These are phyloP conservation scores for Hirtodrosophila histrioides DNA, from an alignment of 2,888 invertebrate genomes.

Conservation along the genomic window DNA sequence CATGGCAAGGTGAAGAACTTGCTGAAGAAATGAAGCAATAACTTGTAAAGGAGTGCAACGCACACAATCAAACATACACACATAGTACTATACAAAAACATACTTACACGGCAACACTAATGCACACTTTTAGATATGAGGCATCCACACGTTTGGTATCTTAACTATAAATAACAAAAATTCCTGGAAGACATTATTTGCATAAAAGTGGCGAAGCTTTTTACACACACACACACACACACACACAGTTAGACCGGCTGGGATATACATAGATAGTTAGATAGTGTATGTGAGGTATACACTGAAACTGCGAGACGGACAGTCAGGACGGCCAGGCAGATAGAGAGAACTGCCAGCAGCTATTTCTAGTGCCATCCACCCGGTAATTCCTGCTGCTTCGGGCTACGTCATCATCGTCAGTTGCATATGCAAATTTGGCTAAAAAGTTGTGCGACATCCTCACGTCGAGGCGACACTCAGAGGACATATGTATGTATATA, in stretches of 20 bases:
- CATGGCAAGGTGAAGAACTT: conserved; percentile 40
- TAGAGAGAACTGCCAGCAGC: conserved; percentile 53
- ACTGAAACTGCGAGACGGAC: conserved; percentile 12
- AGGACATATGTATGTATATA: conserved; percentile 6
- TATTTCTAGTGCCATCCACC: conserved; percentile 54
- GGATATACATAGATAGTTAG: background rate
- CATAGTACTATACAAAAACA: conserved; percentile 10
- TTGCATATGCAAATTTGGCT: conserved; percentile 76
- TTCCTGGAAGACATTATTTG: conserved; percentile 80
- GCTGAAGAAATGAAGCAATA: conserved; percentile 76
- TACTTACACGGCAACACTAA: conserved; percentile 32
- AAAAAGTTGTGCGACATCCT: conserved; percentile 67
- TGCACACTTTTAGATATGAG: conserved; percentile 69
- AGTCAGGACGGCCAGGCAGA: conserved; percentile 24
- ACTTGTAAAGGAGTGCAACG: conserved; percentile 57
- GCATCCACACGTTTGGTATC: conserved; percentile 78
- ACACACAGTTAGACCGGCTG: conserved; percentile 1
- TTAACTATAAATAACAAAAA: conserved; percentile 80
- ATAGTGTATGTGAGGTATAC: conserved; percentile 2
- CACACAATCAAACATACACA: conserved; percentile 5
- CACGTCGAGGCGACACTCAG: conserved; percentile 35
- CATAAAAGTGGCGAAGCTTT: conserved; percentile 77
- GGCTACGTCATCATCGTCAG: conserved; percentile 70
- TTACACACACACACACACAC: conserved; percentile 13
- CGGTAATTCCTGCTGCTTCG: conserved; percentile 43